Evolutionary conservation across 2,797 vertebrate species (phyloP), one percentile per base, ranked within the genome.

Genomic region (Liparis tanakae): DNA sequence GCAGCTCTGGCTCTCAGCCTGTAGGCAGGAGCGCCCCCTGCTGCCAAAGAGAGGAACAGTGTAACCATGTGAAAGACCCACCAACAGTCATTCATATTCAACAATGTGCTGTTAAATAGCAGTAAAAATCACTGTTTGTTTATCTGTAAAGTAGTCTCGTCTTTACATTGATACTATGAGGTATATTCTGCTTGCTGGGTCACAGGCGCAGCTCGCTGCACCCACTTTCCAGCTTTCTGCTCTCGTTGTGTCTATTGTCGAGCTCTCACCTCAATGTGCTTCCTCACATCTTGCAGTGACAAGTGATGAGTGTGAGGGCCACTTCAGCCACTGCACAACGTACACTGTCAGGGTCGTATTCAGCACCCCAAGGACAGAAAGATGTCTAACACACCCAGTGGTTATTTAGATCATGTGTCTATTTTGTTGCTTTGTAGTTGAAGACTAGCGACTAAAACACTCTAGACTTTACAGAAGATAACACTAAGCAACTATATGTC

Each of bases 21-120:
- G 64, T 56, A 43, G 70, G 18, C 48, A 30, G 80, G 67, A 77
- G 71, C 8, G 63, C 86, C 88, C 79, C 84, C 90, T 90, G 64
- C 82, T 88, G 91, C 46, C 5, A 33, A 65, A 62, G 9, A 72
- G 14, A n/a, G 67, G 73, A 85, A 87, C 22, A 41, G 6, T 1
- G 7, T 25, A 51, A 57, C 25, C 25, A 25, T 41, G 4, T 43
- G 7, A 66, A 25, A 41, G 3, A 59, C 33, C 54, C 25, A 39
- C 37, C 12, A 41, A 41, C 12, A 41, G 39, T 7, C 12, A 41
- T 41, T 41, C 14, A 12, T 41, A 13, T 33, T n/a, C n/a, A 59
- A 64, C 34, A 14, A 41, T 56, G 13, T 43, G 20, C 36, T 4
- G 6, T 34, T 41, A 54, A 33, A 55, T 15, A 13, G 43, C 34